A percentile compares a stretch with the other conserved stretches of the same genome.
Conservation (phyloP, 2,113 vertebrate species). For the Bothrops jararaca region DNA sequence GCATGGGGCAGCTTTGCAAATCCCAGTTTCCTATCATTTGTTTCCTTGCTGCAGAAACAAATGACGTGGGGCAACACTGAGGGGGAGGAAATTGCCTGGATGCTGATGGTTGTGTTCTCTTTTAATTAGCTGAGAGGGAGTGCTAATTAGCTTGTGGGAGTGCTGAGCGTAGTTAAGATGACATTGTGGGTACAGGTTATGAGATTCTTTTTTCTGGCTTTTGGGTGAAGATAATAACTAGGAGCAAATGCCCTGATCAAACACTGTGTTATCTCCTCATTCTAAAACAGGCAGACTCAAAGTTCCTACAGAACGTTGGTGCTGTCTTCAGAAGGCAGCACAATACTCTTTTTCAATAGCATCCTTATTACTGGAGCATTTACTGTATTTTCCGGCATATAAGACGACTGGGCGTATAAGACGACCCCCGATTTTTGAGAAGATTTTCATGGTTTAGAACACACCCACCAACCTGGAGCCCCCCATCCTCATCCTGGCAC, state of each 20-base stretch:
- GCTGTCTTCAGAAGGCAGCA: background rate
- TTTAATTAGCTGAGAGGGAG: background rate
- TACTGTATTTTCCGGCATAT: too few species aligned
- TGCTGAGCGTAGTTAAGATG: background rate
- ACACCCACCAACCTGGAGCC: too few species aligned
- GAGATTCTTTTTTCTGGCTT: background rate
- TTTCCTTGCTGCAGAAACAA: background rate
- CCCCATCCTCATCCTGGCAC: too few species aligned
- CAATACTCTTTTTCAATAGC: background rate
- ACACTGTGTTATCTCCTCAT: background rate
- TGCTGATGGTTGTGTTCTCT: background rate
- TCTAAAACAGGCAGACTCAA: background rate
- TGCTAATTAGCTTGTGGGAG: background rate
- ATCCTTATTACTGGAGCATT: background rate
- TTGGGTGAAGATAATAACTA: background rate
- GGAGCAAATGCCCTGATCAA: background rate
- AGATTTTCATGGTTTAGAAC: too few species aligned
- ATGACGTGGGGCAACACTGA: background rate
- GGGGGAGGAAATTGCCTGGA: background rate
- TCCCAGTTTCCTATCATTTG: background rate
- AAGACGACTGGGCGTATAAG: too few species aligned
- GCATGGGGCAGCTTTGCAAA: background rate
- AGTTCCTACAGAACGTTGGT: background rate
- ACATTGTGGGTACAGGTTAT: background rate
- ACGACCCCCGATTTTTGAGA: too few species aligned